Evolutionary conservation across 2,113 vertebrate species (phyloP), one percentile per base, ranked within the genome.

Genomic region (Rhinolophus ferrumequinum): DNA sequence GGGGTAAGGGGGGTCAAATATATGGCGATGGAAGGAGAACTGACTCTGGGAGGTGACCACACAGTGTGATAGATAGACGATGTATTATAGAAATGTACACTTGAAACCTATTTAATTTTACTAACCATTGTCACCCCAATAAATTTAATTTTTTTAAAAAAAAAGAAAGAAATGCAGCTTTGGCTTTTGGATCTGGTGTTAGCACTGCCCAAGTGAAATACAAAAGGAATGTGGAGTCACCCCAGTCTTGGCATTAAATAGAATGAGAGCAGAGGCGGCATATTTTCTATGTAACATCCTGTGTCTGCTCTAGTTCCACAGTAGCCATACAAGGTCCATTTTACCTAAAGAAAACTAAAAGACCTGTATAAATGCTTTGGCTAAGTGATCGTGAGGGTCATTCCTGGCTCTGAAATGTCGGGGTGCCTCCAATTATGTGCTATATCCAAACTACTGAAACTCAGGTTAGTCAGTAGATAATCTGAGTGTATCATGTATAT

Each of bases 391-490:
- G 60, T 66, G 19, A 89, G 52, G 28, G 11, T 66, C 44, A 41
- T 58, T 86, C 54, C 69, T 60, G n/a, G 38, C 30, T 88, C 86
- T 75, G 86, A 92, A 79, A 79, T 73, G 52, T 62, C 50, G 80
- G 16, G 6, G 12, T 87, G 3, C 26, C 24, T 76, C 21, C 35
- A 77, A 67, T 41, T 81, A 52, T 16, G 10, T 4, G 35, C 0
- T 66, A 80, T 84, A 60, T 44, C 54, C 75, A 95, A 83, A 81
- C 56, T 60, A 30, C 19, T 64, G 82, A 93, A 95, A 93, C 35
- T 73, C 69, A 38, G 30, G 30, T 77, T 83, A 52, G 33, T 92
- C 33, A 15, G 6, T 22, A 88, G 58, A 54, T 75, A 94, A 91
- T 67, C 87, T 26, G 41, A 73, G 33, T 64, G 44, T 41, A 44